phyloP scores from a whole-genome alignment of 2,113 vertebrate genomes.

The Jaculus jaculus region DNA sequence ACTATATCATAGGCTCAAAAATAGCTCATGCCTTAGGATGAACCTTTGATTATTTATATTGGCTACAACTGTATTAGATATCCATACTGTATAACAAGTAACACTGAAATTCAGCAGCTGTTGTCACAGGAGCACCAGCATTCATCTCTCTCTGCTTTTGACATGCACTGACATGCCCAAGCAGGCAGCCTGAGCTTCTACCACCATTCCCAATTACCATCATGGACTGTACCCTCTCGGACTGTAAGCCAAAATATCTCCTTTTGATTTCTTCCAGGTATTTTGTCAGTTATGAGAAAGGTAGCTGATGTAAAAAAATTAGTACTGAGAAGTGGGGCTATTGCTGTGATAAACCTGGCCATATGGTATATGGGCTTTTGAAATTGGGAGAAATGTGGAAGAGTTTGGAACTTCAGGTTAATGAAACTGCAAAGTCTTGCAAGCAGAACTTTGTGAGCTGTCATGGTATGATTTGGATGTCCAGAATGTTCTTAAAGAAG shows the following conservation, averaged over 20 bases:
- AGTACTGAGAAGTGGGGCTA: neutral
- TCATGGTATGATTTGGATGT: neutral
- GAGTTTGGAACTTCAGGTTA: too few relatives aligned
- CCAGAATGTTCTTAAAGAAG: neutral
- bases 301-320: neutral
- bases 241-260: neutral
- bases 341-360: too few relatives aligned
- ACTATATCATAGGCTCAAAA: neutral
- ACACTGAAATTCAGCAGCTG: neutral
- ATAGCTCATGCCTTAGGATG: neutral
- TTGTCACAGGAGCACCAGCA: neutral
- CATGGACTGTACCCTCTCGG: neutral
- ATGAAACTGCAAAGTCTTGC: neutral
- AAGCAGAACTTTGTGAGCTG: neutral
- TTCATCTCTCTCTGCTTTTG: neutral
- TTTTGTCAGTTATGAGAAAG: neutral
- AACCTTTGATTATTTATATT: neutral
- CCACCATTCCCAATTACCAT: neutral
- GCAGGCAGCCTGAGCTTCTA: neutral
- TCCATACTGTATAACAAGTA: neutral
- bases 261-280: neutral
- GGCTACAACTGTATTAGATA: neutral
- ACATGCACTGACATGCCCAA: neutral
- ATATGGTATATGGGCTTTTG: too few relatives aligned
- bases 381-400: too few relatives aligned